Conservation (phyloP, 64 coral and sea anemone species). For the Orbicella faveolata region DNA sequence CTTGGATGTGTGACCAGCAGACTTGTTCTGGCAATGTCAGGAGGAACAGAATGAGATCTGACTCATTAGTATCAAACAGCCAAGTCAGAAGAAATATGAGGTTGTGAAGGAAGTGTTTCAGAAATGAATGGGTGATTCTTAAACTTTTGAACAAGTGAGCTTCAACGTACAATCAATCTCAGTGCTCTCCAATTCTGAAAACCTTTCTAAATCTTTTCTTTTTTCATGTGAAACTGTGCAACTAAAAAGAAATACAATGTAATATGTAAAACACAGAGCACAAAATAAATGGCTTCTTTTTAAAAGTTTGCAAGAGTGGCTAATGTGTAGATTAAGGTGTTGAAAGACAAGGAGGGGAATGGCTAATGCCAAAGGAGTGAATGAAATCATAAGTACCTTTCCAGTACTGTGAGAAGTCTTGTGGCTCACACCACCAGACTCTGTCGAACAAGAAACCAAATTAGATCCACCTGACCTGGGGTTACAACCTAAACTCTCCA, state of each 20-base stretch:
- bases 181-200: too few relatives aligned
- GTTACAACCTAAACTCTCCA: constrained; percentile 28
- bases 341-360: neutral
- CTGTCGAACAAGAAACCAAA: constrained; percentile 85
- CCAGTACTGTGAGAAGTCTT: constrained; percentile 69
- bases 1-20: constrained; percentile 43
- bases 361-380: constrained; percentile 18
- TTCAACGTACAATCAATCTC: too few relatives aligned
- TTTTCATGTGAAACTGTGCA: too few relatives aligned
- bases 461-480: constrained; percentile 43
- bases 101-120: neutral
- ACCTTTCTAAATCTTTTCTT: too few relatives aligned
- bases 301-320: neutral
- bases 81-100: constrained; percentile 1
- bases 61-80: constrained; percentile 38
- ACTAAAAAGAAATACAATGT: too few relatives aligned
- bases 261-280: too few relatives aligned
- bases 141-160: neutral
- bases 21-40: constrained; percentile 43
- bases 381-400: constrained; percentile 67
- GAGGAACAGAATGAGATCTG: constrained; percentile 45
- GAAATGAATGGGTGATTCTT: neutral
- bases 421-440: constrained; percentile 70
- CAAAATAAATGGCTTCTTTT: too few relatives aligned
- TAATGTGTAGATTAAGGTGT: neutral